Conservation (phyloP, 2,797 vertebrate genomes). For the Tokudaia muenninki region DNA sequence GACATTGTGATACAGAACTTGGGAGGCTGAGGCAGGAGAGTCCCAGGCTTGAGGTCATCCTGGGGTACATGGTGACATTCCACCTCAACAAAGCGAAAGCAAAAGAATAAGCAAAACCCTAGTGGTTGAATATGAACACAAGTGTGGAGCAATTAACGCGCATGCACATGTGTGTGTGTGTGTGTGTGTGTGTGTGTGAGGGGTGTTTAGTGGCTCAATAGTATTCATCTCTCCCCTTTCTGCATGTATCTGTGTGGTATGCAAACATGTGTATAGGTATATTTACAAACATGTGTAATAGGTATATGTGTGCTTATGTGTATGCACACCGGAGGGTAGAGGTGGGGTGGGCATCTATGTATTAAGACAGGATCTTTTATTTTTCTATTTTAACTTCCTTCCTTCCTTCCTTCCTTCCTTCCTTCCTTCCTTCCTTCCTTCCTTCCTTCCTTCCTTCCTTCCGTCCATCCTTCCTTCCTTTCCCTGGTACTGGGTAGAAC, state of each 20-base stretch:
- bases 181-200: not conserved
- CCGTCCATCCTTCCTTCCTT: not conserved
- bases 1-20: not conserved
- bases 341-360: not conserved
- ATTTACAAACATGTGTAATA: not conserved
- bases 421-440: not conserved
- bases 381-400: not conserved
- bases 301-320: not conserved
- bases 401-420: accelerated
- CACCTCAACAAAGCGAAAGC: not conserved
- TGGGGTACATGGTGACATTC: not conserved
- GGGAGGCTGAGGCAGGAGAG: not conserved
- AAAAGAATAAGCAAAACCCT: not conserved
- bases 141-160: not conserved
- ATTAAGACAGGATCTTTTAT: not conserved
- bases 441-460: not conserved
- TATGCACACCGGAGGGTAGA: not conserved
- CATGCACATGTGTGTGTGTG: not conserved
- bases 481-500: not conserved
- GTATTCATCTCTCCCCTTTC: not conserved
- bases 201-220: not conserved
- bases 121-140: not conserved
- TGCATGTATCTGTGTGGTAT: not conserved
- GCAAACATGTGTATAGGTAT: too few relatives aligned
- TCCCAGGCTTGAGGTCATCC: not conserved